Percentiles rank a stretch among this genome's conserved stretches.
phyloP scores from a whole-genome alignment of 1,140 invertebrate species.

The Drosophila funebris region DNA sequence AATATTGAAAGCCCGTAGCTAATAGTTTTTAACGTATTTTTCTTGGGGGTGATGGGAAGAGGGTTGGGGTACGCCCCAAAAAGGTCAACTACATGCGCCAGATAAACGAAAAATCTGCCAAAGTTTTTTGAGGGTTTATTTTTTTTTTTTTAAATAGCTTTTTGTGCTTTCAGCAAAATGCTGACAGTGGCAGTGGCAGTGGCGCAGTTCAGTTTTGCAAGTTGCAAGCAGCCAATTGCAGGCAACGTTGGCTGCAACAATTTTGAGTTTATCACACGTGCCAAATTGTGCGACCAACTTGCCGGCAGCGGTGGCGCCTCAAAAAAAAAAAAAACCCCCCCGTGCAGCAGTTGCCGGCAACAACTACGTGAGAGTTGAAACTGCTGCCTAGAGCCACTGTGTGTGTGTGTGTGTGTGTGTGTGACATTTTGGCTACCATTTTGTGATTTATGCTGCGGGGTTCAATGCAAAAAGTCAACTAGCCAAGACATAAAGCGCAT shows the following conservation, averaged over 20 bases:
- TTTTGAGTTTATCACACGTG: slow-evolving; percentile 80
- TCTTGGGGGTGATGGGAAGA: slow-evolving; percentile 3
- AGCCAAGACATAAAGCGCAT: slow-evolving; percentile 68
- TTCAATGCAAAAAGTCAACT: slow-evolving; percentile 80
- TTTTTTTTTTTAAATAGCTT: too few relatives aligned
- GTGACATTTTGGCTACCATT: slow-evolving; percentile 28
- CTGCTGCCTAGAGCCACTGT: slow-evolving; percentile 19
- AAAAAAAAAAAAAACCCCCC: too few relatives aligned
- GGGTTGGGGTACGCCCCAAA: slow-evolving; percentile 50
- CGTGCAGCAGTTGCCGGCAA: slow-evolving; percentile 40
- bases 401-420: slow-evolving; percentile 15
- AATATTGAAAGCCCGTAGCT: slow-evolving; percentile 52
- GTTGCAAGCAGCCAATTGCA: slow-evolving; percentile 33
- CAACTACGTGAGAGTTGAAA: slow-evolving; percentile 63
- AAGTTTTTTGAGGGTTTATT: slow-evolving; percentile 33
- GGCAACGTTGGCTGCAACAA: slow-evolving; percentile 63
- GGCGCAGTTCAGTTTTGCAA: background rate
- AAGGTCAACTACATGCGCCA: slow-evolving; percentile 75
- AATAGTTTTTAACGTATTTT: slow-evolving; percentile 68
- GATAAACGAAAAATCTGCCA: slow-evolving; percentile 66
- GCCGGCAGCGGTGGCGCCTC: slow-evolving; percentile 56
- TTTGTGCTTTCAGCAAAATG: slow-evolving; percentile 24
- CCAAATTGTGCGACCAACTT: slow-evolving; percentile 72
- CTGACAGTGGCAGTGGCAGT: slow-evolving; percentile 14
- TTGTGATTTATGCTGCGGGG: slow-evolving; percentile 72